Evolutionary conservation across 1,140 invertebrate genomes (phyloP).

Genomic region (Cherax destructor): DNA sequence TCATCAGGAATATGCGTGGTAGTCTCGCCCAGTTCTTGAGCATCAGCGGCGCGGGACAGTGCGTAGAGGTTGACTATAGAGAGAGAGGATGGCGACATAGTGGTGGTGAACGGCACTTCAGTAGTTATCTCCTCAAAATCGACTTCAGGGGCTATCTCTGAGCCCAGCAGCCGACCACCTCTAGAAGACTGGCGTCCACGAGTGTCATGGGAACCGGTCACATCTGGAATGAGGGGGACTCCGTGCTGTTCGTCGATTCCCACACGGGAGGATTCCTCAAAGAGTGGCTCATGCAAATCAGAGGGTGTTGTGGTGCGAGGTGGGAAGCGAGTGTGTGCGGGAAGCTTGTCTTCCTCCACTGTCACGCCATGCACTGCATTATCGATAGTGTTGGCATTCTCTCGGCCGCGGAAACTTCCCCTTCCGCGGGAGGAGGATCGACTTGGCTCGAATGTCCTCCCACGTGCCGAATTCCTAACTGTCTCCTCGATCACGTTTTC

Average conservation of each 20-base stretch:
- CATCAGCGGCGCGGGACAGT: slow-evolving; percentile 59
- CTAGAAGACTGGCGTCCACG: slow-evolving; percentile 16
- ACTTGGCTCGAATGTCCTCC: slow-evolving; percentile 7
- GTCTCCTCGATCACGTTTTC: slow-evolving; percentile 39
- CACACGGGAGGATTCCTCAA: slow-evolving; percentile 35
- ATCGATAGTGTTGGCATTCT: slow-evolving; percentile 29
- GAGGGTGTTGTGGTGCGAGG: slow-evolving; percentile 47
- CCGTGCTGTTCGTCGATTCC: slow-evolving; percentile 45
- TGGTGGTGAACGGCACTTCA: slow-evolving; percentile 46
- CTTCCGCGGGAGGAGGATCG: slow-evolving; percentile 20
- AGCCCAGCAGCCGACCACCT: slow-evolving; percentile 31
- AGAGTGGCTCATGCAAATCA: slow-evolving; percentile 22
- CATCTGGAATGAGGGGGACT: slow-evolving; percentile 25
- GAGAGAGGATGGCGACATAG: slow-evolving; percentile 47
- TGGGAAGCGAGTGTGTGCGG: slow-evolving; percentile 63
- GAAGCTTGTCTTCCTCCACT: slow-evolving; percentile 65
- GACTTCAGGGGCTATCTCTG: neutral
- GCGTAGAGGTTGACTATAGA: slow-evolving; percentile 64
- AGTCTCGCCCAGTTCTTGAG: slow-evolving; percentile 46
- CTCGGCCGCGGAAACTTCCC: neutral
- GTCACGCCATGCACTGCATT: slow-evolving; percentile 31
- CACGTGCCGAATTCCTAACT: neutral
- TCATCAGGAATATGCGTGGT: slow-evolving; percentile 28
- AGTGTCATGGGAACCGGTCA: slow-evolving; percentile 24
- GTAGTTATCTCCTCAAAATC: slow-evolving; percentile 31